These are phyloP conservation scores for Lasioglossum malachurum DNA, from an alignment of 2,888 invertebrate species.

Conservation along the genomic window DNA sequence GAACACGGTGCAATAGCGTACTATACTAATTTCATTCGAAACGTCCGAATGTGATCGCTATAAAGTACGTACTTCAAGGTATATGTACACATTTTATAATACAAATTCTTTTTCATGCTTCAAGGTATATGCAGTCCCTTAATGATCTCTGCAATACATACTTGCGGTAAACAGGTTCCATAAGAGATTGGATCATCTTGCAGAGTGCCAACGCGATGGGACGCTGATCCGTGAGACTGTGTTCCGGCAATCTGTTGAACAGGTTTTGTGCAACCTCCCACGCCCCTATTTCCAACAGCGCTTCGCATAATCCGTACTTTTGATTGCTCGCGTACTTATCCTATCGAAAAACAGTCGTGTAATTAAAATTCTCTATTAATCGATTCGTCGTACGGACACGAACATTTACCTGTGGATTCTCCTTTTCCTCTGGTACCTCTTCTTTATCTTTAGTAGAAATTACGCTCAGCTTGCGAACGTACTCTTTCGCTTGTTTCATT, in stretches of 20 bases:
- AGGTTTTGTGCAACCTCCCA: conserved; percentile 95
- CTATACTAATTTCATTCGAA: conserved; percentile 1
- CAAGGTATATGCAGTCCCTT: neutral
- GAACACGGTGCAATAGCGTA: conserved; percentile 70
- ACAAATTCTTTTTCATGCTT: neutral
- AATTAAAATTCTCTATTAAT: conserved; percentile 9
- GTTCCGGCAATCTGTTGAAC: conserved; percentile 93
- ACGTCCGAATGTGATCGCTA: neutral
- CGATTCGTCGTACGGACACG: neutral
- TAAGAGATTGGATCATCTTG: conserved; percentile 91
- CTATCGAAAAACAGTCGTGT: conserved; percentile 63
- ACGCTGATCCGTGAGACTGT: conserved; percentile 91
- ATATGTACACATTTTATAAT: neutral
- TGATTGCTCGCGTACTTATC: conserved; percentile 90
- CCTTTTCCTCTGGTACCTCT: conserved; percentile 89
- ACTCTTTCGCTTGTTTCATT: conserved; percentile 93
- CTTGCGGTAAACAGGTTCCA: conserved; percentile 95
- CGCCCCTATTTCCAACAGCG: conserved; percentile 94
- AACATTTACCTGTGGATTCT: conserved; percentile 87
- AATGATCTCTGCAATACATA: conserved; percentile 83
- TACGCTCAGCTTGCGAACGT: conserved; percentile 93
- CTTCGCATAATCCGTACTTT: conserved; percentile 96
- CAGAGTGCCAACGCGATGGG: conserved; percentile 93
- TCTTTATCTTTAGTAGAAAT: conserved; percentile 93
- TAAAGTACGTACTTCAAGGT: neutral